Evolutionary conservation across 2,888 invertebrate genomes (phyloP).

Genomic region (Acleris cristana): DNA sequence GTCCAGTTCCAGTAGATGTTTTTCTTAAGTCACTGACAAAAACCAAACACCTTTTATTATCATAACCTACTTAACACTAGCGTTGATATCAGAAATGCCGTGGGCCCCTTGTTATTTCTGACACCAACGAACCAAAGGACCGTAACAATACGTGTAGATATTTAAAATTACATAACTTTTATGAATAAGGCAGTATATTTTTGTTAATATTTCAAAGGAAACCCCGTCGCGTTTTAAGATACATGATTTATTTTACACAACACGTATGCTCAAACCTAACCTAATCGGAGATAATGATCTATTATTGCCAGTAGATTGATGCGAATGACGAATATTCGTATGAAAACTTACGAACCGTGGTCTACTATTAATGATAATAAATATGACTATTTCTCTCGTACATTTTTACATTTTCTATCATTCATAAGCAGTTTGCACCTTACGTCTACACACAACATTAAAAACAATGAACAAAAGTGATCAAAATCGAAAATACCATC

Average conservation of each 20-base stretch:
- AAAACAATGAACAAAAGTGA: constrained; percentile 36
- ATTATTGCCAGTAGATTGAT: constrained; percentile 46
- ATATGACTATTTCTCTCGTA: constrained; percentile 44
- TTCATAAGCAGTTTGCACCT: constrained; percentile 45
- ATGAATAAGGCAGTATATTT: constrained; percentile 63
- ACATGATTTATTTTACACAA: constrained; percentile 39
- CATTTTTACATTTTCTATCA: constrained; percentile 39
- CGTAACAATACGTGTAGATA: constrained; percentile 37
- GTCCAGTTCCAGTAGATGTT: neutral
- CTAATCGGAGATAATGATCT: constrained; percentile 46
- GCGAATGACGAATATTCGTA: constrained; percentile 38
- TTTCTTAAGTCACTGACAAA: constrained; percentile 1
- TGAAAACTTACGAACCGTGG: constrained; percentile 40
- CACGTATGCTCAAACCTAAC: constrained; percentile 40
- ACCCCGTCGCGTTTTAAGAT: constrained; percentile 44
- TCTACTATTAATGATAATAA: constrained; percentile 43
- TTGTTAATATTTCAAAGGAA: constrained; percentile 48
- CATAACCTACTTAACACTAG: constrained; percentile 47
- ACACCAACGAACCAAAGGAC: constrained; percentile 47
- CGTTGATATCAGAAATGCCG: constrained; percentile 48
- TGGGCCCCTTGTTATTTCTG: constrained; percentile 43
- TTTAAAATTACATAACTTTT: constrained; percentile 51
- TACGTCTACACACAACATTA: constrained; percentile 38
- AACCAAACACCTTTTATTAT: constrained; percentile 26
- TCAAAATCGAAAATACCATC: constrained; percentile 32